Percentiles rank a stretch among this genome's conserved stretches.
Conservation (phyloP, 2,888 invertebrate species). For the Athalia rosae region DNA sequence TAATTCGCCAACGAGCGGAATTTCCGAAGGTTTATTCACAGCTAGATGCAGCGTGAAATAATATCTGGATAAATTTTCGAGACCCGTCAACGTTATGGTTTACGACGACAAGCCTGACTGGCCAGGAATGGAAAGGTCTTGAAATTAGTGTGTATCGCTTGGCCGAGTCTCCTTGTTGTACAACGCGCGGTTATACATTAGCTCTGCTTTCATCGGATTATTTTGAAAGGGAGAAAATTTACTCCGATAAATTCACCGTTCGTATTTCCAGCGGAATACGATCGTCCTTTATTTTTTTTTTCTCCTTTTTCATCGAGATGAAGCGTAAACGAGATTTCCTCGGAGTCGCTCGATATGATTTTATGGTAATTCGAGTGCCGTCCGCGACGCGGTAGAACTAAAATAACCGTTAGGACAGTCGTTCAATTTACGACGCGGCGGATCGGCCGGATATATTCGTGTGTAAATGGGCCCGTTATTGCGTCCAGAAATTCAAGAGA, state of each 20-base stretch:
- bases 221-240: not conserved
- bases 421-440: slow-evolving; percentile 22
- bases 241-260: not conserved
- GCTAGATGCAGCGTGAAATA: no score
- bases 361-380: not conserved
- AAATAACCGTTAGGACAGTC: slow-evolving; percentile 35
- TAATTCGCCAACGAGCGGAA: slow-evolving; percentile 1
- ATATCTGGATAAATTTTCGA: slow-evolving; percentile 11
- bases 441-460: not conserved
- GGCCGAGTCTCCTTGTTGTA: slow-evolving; percentile 17
- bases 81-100: not conserved
- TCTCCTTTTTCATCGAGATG: no score
- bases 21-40: not conserved
- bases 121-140: slow-evolving; percentile 33
- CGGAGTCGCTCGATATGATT: no score
- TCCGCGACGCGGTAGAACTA: slow-evolving; percentile 21
- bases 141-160: slow-evolving; percentile 21
- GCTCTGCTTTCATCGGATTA: slow-evolving; percentile 28
- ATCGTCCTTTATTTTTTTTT: no score
- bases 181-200: not conserved
- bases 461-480: slow-evolving; percentile 27
- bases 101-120: slow-evolving; percentile 28
- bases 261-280: no score
- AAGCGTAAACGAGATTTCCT: no score
- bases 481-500: not conserved